These are phyloP conservation scores for Australoheros scitulus DNA, from an alignment of 2,113 vertebrate species.

Conservation along the genomic window DNA sequence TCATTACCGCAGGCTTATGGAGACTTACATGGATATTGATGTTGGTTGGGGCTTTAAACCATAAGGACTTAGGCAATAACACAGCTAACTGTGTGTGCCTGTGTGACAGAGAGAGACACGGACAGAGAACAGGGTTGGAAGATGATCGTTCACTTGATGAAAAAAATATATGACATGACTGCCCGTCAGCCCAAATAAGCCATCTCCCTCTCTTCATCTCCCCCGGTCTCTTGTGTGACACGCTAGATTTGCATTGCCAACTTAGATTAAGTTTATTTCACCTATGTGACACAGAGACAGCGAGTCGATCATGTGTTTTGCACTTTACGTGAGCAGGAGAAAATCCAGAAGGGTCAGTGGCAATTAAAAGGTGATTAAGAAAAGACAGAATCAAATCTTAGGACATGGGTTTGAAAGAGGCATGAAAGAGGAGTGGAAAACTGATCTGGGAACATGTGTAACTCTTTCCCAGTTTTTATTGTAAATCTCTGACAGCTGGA, in stretches of 20 bases:
- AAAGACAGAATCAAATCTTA: neutral
- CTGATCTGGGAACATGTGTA: neutral
- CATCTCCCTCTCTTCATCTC: conserved; percentile 9
- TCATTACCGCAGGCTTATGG: conserved; percentile 64
- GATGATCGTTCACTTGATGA: conserved; percentile 49
- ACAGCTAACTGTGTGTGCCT: conserved; percentile 5
- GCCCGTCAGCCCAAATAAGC: conserved; percentile 50
- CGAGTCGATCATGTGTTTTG: neutral
- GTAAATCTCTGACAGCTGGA: neutral
- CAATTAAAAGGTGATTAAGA: conserved; percentile 9
- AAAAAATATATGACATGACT: conserved; percentile 55
- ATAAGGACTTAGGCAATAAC: conserved; percentile 34
- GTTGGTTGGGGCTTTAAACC: conserved; percentile 48
- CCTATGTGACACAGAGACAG: conserved; percentile 19
- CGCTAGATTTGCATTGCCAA: conserved; percentile 44
- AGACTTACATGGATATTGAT: conserved; percentile 66
- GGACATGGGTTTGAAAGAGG: neutral
- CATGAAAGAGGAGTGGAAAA: neutral
- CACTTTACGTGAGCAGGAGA: neutral
- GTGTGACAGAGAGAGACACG: neutral
- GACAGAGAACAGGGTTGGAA: neutral
- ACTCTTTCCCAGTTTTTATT: neutral
- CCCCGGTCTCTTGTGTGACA: conserved; percentile 32
- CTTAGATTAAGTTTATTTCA: conserved; percentile 39
- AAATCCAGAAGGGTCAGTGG: neutral